phyloP scores from a whole-genome alignment of 2,888 invertebrate species.

The Geophilus truncorum region DNA sequence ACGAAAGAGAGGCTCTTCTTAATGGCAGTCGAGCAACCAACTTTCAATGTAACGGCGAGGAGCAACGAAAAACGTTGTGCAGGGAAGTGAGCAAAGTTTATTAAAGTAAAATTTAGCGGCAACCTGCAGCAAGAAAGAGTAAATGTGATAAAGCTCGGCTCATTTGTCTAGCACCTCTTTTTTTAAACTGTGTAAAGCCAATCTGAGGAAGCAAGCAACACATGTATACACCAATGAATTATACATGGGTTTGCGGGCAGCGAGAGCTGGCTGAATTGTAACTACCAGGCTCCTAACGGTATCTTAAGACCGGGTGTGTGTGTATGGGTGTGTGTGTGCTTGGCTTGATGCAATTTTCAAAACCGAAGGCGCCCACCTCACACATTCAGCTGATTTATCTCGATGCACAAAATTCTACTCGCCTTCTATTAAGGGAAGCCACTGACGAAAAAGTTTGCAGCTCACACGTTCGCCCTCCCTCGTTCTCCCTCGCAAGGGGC shows the following conservation, averaged over 20 bases:
- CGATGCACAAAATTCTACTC: conserved; percentile 7
- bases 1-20: neutral
- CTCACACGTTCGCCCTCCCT: neutral
- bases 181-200: neutral
- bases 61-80: neutral
- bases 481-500: neutral
- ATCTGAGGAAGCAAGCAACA: neutral
- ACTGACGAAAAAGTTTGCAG: conserved; percentile 20
- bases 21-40: neutral
- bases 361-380: neutral
- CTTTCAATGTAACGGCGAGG: too few relatives aligned
- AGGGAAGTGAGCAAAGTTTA: neutral
- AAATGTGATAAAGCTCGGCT: neutral
- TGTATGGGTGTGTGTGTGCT: too few relatives aligned
- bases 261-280: neutral
- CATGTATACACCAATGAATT: neutral
- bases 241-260: conserved; percentile 7
- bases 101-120: neutral
- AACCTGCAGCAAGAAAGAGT: neutral
- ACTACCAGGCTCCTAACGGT: neutral
- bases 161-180: neutral
- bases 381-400: conserved; percentile 8
- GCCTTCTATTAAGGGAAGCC: conserved; percentile 10
- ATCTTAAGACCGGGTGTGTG: neutral
- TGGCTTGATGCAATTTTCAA: conserved; percentile 11